A percentile compares a stretch with the other conserved stretches of the same genome.
Conservation (phyloP, 1,140 invertebrate species). For the Neoseiulus cucumeris region DNA sequence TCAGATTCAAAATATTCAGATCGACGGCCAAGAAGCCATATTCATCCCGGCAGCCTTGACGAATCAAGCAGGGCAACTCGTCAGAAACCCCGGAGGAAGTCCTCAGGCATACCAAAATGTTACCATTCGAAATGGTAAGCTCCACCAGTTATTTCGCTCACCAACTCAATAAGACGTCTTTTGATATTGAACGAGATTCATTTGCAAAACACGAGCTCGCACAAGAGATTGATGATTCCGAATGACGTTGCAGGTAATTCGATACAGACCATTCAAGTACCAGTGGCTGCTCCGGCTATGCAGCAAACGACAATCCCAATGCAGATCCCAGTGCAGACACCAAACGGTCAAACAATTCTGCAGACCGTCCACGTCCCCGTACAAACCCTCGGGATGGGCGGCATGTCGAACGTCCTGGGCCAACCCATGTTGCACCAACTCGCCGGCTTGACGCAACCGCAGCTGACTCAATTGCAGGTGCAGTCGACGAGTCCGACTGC, state of each 20-base stretch:
- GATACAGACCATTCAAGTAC: conserved; percentile 48
- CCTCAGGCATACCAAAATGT: conserved; percentile 3
- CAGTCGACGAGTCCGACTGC: background rate
- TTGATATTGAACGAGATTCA: background rate
- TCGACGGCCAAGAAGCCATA: conserved; percentile 75
- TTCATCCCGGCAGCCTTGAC: conserved; percentile 43
- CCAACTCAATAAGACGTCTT: no score
- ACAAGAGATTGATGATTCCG: background rate
- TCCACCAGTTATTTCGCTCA: no score
- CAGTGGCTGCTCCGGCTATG: conserved; percentile 30
- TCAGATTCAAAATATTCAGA: conserved; percentile 65
- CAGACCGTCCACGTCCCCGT: conserved; percentile 78
- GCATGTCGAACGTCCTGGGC: conserved; percentile 37
- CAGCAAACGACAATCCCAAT: conserved; percentile 59
- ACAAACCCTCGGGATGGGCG: conserved; percentile 33
- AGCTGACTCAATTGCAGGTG: conserved; percentile 26
- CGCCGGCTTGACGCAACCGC: conserved; percentile 35
- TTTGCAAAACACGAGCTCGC: background rate
- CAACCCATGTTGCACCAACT: conserved; percentile 12
- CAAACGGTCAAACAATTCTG: conserved; percentile 72
- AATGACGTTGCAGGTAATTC: conserved; percentile 18
- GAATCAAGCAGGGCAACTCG: conserved; percentile 25
- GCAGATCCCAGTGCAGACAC: conserved; percentile 69
- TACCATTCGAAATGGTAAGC: background rate
- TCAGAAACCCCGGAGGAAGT: conserved; percentile 24